A percentile compares a stretch with the other conserved stretches of the same genome.
Conservation (phyloP, 1,140 invertebrate species). For the Ips nitidus region DNA sequence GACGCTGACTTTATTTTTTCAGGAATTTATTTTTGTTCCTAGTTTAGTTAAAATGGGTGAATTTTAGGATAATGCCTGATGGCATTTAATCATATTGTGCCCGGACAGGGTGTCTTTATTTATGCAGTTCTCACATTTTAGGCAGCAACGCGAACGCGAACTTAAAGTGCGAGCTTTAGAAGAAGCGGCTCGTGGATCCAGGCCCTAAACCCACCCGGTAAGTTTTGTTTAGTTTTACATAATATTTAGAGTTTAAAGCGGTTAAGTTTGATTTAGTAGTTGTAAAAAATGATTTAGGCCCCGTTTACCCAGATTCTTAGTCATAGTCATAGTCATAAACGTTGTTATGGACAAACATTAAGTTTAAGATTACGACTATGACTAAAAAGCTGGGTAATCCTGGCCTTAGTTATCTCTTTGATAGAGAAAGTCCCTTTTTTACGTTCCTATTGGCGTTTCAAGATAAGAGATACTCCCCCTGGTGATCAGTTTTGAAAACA, state of each 20-base stretch:
- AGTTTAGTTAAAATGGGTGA: not conserved
- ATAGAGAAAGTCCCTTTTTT: too few relatives aligned
- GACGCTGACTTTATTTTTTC: not conserved
- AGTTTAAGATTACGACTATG: too few relatives aligned
- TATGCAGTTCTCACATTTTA: conserved; percentile 52
- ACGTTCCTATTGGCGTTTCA: too few relatives aligned
- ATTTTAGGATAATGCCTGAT: not conserved
- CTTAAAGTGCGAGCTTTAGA: conserved; percentile 81
- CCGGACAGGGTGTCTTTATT: conserved; percentile 32
- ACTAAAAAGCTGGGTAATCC: too few relatives aligned
- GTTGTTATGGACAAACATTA: too few relatives aligned
- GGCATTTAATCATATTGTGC: not conserved
- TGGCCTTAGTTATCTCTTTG: too few relatives aligned
- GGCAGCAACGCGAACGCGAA: conserved; percentile 80
- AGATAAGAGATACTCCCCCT: too few relatives aligned
- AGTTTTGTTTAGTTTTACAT: not conserved
- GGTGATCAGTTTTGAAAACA: too few relatives aligned
- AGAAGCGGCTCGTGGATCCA: conserved; percentile 77
- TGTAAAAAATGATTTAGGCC: too few relatives aligned
- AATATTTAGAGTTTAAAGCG: not conserved
- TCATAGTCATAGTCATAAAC: not conserved
- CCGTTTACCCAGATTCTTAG: not conserved
- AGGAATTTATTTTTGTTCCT: not conserved
- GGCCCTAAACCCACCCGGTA: conserved; percentile 53
- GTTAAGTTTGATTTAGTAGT: not conserved